Base-by-base conservation (phyloP, 2,888 invertebrate species). In the Hypomecis atomaria region DNA sequence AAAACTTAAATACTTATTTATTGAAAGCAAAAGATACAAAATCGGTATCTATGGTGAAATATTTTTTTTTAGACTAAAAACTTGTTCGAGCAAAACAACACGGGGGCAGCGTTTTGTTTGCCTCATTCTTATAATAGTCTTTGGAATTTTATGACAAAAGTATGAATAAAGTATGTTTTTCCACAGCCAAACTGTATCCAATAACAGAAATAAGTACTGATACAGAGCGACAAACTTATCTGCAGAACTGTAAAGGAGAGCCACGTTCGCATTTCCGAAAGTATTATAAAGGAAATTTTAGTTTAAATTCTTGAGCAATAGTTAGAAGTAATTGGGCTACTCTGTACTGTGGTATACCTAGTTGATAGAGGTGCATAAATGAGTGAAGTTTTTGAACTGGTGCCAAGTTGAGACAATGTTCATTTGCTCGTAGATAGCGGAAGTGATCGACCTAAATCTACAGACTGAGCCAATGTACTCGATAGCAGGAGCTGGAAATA, bases 401-500 rank as follows among this genome's bases (percentile, higher is more conserved):
- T 50, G 76, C 78, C 76, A 78, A 78, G 65, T 78, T 70, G 71
- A 72, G 71, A 67, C 73, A 65, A 69, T 65, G 70, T 70, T 67
- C 70, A 72, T 76, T 75, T 71, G 72, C 69, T 73, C 71, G 71
- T 66, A 72, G 69, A 74, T 73, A 71, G 57, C 69, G 69, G 70
- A 73, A 72, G 71, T 67, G 71, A 78, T 78, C 74, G 76, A 74
- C 72, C 74, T 66, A 78, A 52, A 72, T 78, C 65, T 37, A 59
- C 52, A 58, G 71, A 66, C 71, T 68, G 58, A 67, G 73, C 63
- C 71, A 75, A 71, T 71, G 59, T 72, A 59, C 62, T 65, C 38
- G 47, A 59, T 62, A 52, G 57, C 0, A 37, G 54, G 36, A 34
- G 9, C 48, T 13, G 49, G 59, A 23, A 9, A 6, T 23, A 42